Evolutionary conservation across 1,140 invertebrate genomes (phyloP), one percentile per base, ranked within the genome.

Genomic region (Drosophila sproati): DNA sequence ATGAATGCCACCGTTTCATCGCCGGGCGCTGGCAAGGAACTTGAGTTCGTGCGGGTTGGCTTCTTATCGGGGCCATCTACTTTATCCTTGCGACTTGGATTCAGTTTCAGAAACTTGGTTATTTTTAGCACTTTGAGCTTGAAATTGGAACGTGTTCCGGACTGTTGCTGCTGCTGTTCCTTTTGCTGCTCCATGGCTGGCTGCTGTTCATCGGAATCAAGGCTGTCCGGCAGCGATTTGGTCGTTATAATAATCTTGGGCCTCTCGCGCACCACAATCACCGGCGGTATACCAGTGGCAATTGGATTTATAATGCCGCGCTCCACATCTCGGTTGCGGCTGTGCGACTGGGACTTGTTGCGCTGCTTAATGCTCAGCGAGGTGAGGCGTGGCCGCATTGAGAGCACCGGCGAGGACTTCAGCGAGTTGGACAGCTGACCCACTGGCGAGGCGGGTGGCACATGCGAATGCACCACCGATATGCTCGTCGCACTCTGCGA

Each of bases 201-300:
- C 29, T 92, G 93, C 56, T 96, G 95, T 43, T 94, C 95, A 69
- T 96, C 96, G 0, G 95, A 96, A 88, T 96, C 96, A 69, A 97
- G 93, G 78, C 96, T 97, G 90, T 96, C 96, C 0, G 96, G 96
- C 80, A 96, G 78, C 47, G 96, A 96, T 83, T 95, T 96, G 10
- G 96, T 12, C 93, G 94, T 72, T 92, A 95, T 59, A 93, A 93
- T 91, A 92, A 94, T 90, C 94, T 94, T 86, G 88, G 94, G 74
- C 50, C 91, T 78, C 76, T 94, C 64, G 37, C 81, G 70, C 51
- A 91, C 76, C 37, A 91, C 91, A 32, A 92, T 86, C 3, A 92
- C 83, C 0, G 91, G 87, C 0, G 91, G 91, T 4, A 90, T 69
- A 2, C 77, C 82, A 1, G 80, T 64, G 0, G 73, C 77, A 2